Evolutionary conservation across 1,140 invertebrate genomes (phyloP), one percentile per base, ranked within the genome.

Genomic region (Cylas formicarius): DNA sequence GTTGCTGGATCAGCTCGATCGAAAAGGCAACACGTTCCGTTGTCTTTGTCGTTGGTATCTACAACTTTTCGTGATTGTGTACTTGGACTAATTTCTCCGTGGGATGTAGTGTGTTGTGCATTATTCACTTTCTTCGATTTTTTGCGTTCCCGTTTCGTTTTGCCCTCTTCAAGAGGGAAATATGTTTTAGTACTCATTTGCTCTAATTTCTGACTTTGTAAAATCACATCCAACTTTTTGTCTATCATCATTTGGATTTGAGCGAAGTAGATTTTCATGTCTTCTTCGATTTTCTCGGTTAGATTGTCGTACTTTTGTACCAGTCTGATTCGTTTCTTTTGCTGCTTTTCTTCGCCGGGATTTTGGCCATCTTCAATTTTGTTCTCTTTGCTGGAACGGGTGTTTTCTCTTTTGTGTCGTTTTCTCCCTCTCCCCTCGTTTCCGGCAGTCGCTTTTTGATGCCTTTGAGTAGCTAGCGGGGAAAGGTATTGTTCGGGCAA

Each of bases 161-260:
- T 27, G 8, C 16, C 22, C 2, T 11, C 16, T 10, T 38, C 27
- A 14, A 5, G 18, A 17, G n/a, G n/a, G n/a, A n/a, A n/a, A n/a
- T n/a, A n/a, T n/a, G n/a, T n/a, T n/a, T n/a, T n/a, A n/a, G n/a
- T n/a, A n/a, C n/a, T n/a, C n/a, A n/a, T n/a, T n/a, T n/a, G n/a
- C n/a, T n/a, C n/a, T n/a, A n/a, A n/a, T 42, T 14, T 32, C 33
- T 10, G 13, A 37, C 2, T 34, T 44, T 45, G 36, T 18, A 48
- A 32, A 19, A 48, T 10, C n/a, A 21, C 19, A 17, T 52, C 37
- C 1, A 53, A 17, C 27, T 53, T 53, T 29, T 38, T 29, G 28
- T 53, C 32, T 9, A 53, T 48, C 11, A 49, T n/a, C 20, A 13
- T 31, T 33, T 53, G 45, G 16, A 53, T 48, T 38, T 48, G 44